Percentiles rank a stretch among this genome's conserved stretches.
Evolutionary conservation across 2,797 vertebrate species (phyloP).

Genomic region (Pogoniulus pusillus): DNA sequence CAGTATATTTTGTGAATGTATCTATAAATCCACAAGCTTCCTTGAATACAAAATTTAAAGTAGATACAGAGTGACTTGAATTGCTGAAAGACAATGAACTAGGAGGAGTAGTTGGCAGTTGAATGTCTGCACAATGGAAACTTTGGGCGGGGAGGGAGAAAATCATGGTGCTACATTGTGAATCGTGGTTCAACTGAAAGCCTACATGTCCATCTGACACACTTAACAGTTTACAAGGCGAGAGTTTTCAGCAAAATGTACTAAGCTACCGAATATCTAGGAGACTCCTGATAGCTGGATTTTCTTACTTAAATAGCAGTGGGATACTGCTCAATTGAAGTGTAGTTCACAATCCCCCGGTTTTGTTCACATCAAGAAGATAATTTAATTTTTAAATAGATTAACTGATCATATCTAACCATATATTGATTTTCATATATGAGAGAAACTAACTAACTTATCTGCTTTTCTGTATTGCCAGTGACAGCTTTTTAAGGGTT

Average conservation of each 20-base stretch:
- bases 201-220: not conserved
- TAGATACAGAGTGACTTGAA: not conserved
- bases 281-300: not conserved
- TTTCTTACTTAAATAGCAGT: not conserved
- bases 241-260: not conserved
- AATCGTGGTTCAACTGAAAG: not conserved
- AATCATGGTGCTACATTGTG: not conserved
- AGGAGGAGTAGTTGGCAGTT: not conserved
- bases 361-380: not conserved
- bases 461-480: not conserved
- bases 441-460: not conserved
- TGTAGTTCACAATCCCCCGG: not conserved
- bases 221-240: not conserved
- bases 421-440: not conserved
- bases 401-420: not conserved
- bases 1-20: not conserved
- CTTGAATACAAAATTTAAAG: not conserved
- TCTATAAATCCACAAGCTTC: not conserved
- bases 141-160: not conserved
- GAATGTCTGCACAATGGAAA: not conserved
- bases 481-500: not conserved
- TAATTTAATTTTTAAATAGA: not conserved
- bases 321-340: not conserved
- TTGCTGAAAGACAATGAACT: not conserved
- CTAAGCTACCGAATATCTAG: not conserved